Conservation (phyloP, 2,797 vertebrate species). For the Falco cherrug region DNA sequence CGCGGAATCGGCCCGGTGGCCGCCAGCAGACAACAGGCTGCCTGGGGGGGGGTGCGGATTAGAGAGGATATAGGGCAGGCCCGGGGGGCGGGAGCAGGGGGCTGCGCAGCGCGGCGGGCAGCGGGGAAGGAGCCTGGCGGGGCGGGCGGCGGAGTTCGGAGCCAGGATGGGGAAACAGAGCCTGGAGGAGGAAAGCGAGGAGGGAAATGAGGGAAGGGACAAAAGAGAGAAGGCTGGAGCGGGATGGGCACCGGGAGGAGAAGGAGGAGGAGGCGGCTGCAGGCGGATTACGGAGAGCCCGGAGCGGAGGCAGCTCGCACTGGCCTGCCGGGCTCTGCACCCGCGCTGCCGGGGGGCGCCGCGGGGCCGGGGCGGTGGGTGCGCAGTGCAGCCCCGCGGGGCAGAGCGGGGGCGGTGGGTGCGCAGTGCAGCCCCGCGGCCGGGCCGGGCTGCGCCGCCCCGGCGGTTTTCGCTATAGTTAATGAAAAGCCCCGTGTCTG, state of each 20-base stretch:
- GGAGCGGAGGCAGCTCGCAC: neutral
- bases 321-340: neutral
- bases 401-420: too few relatives aligned
- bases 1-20: neutral
- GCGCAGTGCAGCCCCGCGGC: neutral
- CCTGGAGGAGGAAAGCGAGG: neutral
- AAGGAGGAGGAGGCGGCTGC: neutral
- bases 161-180: neutral
- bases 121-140: neutral
- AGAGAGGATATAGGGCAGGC: conserved; percentile 40
- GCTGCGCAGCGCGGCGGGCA: neutral
- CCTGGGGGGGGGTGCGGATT: conserved; percentile 5
- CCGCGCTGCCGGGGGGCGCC: neutral
- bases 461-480: neutral
- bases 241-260: neutral
- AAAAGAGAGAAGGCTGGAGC: neutral
- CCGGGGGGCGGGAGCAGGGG: neutral
- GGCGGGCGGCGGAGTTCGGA: neutral
- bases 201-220: neutral
- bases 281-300: neutral
- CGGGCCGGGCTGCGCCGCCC: neutral
- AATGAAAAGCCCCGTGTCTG: neutral
- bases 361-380: too few relatives aligned
- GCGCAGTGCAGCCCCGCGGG: too few relatives aligned
- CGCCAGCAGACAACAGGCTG: neutral